Percentiles rank a stretch among this genome's conserved stretches.
Conservation (phyloP, 2,797 vertebrate genomes). For the Botia kubotai region DNA sequence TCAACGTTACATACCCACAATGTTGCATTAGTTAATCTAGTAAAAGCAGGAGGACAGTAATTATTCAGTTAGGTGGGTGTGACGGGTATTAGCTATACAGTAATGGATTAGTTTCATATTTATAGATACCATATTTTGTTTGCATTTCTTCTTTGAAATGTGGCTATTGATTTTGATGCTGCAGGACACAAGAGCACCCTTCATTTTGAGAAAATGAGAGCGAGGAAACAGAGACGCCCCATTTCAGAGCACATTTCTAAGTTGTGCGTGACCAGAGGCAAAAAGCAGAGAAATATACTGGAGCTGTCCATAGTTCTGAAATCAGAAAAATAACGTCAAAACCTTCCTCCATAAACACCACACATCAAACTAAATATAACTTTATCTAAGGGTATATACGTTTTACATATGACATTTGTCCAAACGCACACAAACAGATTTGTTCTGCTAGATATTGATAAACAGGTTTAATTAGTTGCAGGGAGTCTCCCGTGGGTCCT, state of each 20-base stretch:
- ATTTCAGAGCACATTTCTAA: background rate
- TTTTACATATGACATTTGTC: too few species aligned
- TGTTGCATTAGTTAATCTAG: slow-evolving; percentile 1
- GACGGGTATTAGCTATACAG: background rate
- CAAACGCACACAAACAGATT: too few species aligned
- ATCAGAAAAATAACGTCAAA: background rate
- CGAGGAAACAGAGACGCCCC: background rate
- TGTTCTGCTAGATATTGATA: too few species aligned
- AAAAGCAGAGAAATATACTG: background rate
- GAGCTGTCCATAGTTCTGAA: slow-evolving; percentile 42
- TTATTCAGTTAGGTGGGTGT: background rate
- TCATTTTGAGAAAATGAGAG: background rate
- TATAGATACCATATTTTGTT: too few species aligned
- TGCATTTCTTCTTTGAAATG: too few species aligned
- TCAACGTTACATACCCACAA: background rate
- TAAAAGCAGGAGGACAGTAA: background rate
- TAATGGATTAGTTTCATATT: slow-evolving; percentile 3
- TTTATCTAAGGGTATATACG: too few species aligned
- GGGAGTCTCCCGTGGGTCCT: too few species aligned
- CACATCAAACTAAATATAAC: background rate
- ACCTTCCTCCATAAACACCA: background rate
- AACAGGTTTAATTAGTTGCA: too few species aligned
- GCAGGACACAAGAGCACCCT: background rate
- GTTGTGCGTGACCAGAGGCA: background rate
- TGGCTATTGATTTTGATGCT: background rate